Evolutionary conservation across 2,888 invertebrate genomes (phyloP).

Genomic region (Loripinus fragilis): DNA sequence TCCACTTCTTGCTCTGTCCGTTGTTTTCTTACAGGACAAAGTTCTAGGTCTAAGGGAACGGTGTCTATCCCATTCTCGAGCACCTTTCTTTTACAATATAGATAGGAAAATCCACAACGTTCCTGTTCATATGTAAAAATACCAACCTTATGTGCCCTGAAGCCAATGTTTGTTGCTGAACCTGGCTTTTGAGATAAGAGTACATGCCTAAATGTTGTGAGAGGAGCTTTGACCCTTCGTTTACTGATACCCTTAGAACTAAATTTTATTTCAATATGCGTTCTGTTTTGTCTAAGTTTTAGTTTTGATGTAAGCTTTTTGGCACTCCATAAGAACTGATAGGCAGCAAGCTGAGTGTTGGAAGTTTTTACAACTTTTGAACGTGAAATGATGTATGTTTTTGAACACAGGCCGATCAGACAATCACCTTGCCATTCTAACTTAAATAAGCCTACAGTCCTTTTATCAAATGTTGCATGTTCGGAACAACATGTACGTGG

Average conservation of each 20-base stretch:
- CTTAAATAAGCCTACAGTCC: conserved; percentile 12
- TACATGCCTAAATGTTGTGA: neutral
- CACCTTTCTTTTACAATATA: neutral
- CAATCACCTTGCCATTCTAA: conserved; percentile 8
- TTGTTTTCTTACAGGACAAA: neutral
- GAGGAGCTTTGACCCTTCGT: neutral
- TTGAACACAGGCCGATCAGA: neutral
- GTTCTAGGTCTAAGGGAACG: conserved; percentile 22
- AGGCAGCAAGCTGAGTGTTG: conserved; percentile 16
- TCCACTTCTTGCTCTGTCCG: neutral
- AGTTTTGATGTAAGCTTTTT: too few species aligned
- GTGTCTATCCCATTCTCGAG: neutral
- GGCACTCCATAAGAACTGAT: neutral
- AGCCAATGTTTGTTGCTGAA: neutral
- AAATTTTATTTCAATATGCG: too few species aligned
- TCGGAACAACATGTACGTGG: conserved; percentile 10
- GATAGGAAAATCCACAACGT: neutral
- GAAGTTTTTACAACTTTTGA: neutral
- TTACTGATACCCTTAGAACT: too few species aligned
- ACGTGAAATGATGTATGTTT: conserved; percentile 4
- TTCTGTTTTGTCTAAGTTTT: too few species aligned
- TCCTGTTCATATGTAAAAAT: neutral
- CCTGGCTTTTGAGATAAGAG: neutral
- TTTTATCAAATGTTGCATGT: conserved; percentile 11
- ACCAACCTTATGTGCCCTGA: neutral